Percentiles rank a stretch among this genome's conserved stretches.
Evolutionary conservation across 2,797 vertebrate species (phyloP).

Genomic region (Vespertilio murinus): DNA sequence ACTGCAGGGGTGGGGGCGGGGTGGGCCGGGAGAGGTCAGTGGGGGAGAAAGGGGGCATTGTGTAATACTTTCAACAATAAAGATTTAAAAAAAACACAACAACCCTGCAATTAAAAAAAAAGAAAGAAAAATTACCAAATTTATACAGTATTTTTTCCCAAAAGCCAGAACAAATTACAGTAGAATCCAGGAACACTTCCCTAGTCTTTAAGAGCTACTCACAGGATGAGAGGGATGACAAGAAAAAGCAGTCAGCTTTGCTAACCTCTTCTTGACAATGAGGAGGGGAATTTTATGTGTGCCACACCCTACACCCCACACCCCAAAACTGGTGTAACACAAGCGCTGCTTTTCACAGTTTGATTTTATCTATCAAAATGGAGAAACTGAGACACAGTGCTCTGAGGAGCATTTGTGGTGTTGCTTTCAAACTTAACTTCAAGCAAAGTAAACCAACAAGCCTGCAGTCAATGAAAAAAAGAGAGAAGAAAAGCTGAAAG

Average conservation of each 20-base stretch:
- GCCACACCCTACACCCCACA: conserved; percentile 19
- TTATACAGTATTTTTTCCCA: not conserved
- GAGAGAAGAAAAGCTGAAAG: not conserved
- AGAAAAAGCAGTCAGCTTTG: not conserved
- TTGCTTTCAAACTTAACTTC: not conserved
- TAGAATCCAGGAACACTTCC: not conserved
- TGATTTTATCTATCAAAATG: conserved; percentile 9
- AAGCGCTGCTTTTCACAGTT: not conserved
- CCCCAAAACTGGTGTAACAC: not conserved
- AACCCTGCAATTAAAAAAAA: not conserved
- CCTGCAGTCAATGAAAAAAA: not conserved
- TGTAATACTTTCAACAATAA: no score
- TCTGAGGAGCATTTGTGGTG: not conserved
- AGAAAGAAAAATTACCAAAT: not conserved
- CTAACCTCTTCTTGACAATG: not conserved
- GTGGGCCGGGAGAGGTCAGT: no score
- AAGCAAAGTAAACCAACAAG: not conserved
- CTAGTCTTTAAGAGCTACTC: not conserved
- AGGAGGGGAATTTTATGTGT: not conserved
- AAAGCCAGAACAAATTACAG: conserved; percentile 14
- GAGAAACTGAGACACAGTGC: not conserved
- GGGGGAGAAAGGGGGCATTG: no score
- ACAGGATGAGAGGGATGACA: not conserved
- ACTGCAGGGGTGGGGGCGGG: not conserved
- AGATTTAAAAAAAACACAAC: no score